A percentile compares a stretch with the other conserved stretches of the same genome.
These are phyloP conservation scores for Ariopsis seemanni DNA, from an alignment of 2,113 vertebrate genomes.

Conservation along the genomic window DNA sequence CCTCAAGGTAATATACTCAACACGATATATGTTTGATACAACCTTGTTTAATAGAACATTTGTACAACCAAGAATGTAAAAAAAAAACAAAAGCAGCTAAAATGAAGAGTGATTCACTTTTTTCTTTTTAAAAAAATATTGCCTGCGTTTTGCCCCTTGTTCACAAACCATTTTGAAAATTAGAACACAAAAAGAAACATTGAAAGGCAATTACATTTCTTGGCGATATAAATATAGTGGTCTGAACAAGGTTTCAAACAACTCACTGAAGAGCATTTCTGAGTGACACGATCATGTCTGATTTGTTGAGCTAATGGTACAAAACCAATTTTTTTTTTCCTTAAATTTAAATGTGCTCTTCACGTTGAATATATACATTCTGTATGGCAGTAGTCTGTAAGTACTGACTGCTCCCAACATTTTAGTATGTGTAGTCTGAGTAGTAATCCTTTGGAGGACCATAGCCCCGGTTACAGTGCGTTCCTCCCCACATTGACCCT, in stretches of 20 bases:
- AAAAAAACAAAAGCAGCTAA: conserved; percentile 62
- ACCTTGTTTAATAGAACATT: conserved; percentile 73
- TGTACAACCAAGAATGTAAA: conserved; percentile 74
- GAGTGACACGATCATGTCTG: conserved; percentile 67
- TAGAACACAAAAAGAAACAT: conserved; percentile 63
- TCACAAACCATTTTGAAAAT: conserved; percentile 71
- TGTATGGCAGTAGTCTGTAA: conserved; percentile 66
- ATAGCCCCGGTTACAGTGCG: conserved; percentile 69
- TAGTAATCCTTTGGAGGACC: conserved; percentile 69
- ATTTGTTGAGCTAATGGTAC: conserved; percentile 69
- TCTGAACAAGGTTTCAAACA: conserved; percentile 74
- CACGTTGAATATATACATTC: conserved; percentile 78
- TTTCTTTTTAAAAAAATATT: conserved; percentile 75
- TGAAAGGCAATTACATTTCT: conserved; percentile 75
- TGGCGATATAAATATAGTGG: conserved; percentile 84
- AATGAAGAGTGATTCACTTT: conserved; percentile 63
- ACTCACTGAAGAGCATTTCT: conserved; percentile 69
- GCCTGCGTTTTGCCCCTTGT: conserved; percentile 66
- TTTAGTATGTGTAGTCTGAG: conserved; percentile 70
- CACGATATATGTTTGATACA: conserved; percentile 68
- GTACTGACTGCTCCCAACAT: conserved; percentile 38
- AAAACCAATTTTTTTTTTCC: conserved; percentile 67
- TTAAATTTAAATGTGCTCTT: conserved; percentile 60
- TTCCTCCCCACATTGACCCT: conserved; percentile 65
- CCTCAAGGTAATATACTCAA: conserved; percentile 46